phyloP scores from a whole-genome alignment of 2,888 invertebrate species.

The Aleiodes testaceus region DNA sequence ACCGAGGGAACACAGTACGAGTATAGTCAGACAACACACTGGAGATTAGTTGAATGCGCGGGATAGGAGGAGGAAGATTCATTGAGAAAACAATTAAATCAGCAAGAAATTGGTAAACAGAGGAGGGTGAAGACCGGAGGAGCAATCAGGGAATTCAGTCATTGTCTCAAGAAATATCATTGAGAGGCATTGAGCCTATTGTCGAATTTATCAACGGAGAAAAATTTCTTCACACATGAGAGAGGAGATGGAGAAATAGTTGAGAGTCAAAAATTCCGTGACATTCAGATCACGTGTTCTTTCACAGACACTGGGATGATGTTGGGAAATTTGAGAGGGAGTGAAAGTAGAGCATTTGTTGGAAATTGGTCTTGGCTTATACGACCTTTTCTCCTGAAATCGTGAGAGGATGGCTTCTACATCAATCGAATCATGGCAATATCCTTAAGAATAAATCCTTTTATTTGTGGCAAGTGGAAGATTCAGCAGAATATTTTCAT shows the following conservation, averaged over 20 bases:
- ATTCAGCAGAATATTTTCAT: no score
- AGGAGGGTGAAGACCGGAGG: background rate
- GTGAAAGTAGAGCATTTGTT: background rate
- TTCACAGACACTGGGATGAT: constrained; percentile 10
- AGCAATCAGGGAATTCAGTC: constrained; percentile 22
- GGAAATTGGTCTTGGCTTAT: constrained; percentile 16
- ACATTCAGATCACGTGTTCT: constrained; percentile 28
- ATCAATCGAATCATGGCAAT: no score
- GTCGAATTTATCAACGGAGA: background rate
- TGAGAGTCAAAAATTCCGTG: background rate
- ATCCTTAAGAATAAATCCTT: no score
- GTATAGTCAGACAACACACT: constrained; percentile 26
- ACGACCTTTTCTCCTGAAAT: constrained; percentile 10
- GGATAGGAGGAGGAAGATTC: background rate
- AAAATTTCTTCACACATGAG: no score
- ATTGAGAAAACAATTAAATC: background rate
- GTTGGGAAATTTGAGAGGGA: background rate
- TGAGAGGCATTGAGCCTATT: no score
- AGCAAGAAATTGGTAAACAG: background rate
- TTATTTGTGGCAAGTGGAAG: background rate
- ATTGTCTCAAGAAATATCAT: constrained; percentile 1
- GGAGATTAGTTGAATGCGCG: constrained; percentile 21
- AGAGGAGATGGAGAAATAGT: background rate
- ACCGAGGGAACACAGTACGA: constrained; percentile 29
- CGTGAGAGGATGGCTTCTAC: background rate